Percentiles rank a stretch among this genome's conserved stretches.
These are phyloP conservation scores for Eretmochelys imbricata DNA, from an alignment of 2,113 vertebrate species.

Conservation along the genomic window DNA sequence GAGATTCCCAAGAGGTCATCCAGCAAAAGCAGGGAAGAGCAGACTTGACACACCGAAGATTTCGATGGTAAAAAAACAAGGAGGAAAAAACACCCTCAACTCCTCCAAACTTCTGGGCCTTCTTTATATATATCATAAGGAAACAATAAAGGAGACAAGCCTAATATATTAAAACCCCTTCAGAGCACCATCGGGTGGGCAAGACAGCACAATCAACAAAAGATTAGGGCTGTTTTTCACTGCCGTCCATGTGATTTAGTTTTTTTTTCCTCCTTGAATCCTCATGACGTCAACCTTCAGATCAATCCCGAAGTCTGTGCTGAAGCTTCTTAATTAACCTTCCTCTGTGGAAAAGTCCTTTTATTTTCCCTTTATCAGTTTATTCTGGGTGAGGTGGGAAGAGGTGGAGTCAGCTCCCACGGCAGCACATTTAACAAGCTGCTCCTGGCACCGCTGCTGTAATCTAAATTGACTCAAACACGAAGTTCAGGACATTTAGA, in stretches of 20 bases:
- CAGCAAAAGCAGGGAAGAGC: not conserved
- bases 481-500: not conserved
- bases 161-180: accelerated
- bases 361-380: not conserved
- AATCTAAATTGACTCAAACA: not conserved
- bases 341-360: not conserved
- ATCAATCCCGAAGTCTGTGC: accelerated
- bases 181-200: accelerated
- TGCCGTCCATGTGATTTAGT: accelerated
- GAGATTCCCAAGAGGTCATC: not conserved
- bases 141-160: not conserved
- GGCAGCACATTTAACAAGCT: not conserved
- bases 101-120: not conserved
- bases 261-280: not conserved
- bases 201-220: not conserved
- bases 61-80: not conserved
- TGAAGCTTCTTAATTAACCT: not conserved
- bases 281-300: not conserved
- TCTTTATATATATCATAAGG: not conserved
- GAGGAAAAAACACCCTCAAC: not conserved
- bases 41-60: not conserved
- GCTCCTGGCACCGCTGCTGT: not conserved
- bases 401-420: not conserved
- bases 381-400: not conserved
- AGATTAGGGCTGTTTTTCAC: not conserved